These are phyloP conservation scores for Masticophis lateralis DNA, from an alignment of 2,797 vertebrate species.

Conservation along the genomic window DNA sequence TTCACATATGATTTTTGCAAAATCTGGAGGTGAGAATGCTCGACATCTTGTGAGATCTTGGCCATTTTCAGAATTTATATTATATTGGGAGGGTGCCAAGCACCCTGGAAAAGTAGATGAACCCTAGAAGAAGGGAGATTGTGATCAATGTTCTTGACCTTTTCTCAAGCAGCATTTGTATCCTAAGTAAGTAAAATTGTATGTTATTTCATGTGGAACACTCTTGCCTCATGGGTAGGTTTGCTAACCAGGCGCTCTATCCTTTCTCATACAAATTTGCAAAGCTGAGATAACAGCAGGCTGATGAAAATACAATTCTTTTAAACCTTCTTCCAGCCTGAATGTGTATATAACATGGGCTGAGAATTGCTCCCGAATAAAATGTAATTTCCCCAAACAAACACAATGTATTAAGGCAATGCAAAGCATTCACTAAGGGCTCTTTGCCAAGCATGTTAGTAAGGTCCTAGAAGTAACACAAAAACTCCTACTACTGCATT, in stretches of 20 bases:
- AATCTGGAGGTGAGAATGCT: background rate
- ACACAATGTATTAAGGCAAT: background rate
- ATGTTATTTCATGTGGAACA: background rate
- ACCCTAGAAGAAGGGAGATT: background rate
- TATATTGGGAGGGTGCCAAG: background rate
- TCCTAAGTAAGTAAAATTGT: background rate
- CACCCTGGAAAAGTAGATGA: background rate
- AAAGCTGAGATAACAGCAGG: background rate
- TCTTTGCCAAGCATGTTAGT: background rate
- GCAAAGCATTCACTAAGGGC: background rate
- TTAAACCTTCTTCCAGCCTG: background rate
- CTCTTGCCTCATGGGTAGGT: background rate
- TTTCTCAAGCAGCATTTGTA: background rate
- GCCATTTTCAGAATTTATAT: background rate
- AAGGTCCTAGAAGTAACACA: background rate
- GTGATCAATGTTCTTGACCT: too few species aligned
- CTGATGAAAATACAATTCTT: too few species aligned
- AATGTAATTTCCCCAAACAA: background rate
- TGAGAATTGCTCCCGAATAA: background rate
- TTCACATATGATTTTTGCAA: background rate
- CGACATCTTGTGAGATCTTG: background rate
- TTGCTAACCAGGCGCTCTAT: background rate
- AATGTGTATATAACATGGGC: background rate
- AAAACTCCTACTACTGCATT: background rate
- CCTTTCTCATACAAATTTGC: background rate